Conservation (phyloP, 2,113 vertebrate species). For the Phylloscopus whistleri region DNA sequence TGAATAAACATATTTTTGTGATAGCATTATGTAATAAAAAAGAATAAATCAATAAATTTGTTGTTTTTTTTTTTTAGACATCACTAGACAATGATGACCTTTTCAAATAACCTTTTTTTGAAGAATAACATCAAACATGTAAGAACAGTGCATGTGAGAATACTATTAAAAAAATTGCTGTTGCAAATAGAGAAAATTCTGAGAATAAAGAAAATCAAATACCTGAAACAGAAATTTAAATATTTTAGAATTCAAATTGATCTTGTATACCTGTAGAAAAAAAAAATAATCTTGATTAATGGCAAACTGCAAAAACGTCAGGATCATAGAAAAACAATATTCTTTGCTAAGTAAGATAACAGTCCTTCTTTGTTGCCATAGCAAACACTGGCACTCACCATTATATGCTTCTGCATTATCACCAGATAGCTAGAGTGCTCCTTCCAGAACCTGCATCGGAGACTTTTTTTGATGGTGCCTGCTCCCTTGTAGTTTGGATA, state of each 20-base stretch:
- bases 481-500: background rate
- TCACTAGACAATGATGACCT: background rate
- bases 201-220: background rate
- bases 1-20: background rate
- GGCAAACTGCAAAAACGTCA: background rate
- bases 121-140: background rate
- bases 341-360: background rate
- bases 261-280: background rate
- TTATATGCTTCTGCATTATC: background rate
- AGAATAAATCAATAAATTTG: background rate
- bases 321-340: background rate
- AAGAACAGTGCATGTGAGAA: background rate
- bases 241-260: background rate
- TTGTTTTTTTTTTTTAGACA: background rate
- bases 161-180: background rate
- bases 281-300: background rate
- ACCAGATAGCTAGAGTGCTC: background rate
- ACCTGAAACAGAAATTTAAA: background rate
- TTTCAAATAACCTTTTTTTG: background rate
- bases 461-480: background rate
- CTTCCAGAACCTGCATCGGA: background rate
- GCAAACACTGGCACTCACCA: background rate
- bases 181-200: background rate
- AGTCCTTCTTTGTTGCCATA: background rate
- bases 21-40: background rate